These are phyloP conservation scores for Trichonephila clavata DNA, from an alignment of 1,140 invertebrate species.

Conservation along the genomic window DNA sequence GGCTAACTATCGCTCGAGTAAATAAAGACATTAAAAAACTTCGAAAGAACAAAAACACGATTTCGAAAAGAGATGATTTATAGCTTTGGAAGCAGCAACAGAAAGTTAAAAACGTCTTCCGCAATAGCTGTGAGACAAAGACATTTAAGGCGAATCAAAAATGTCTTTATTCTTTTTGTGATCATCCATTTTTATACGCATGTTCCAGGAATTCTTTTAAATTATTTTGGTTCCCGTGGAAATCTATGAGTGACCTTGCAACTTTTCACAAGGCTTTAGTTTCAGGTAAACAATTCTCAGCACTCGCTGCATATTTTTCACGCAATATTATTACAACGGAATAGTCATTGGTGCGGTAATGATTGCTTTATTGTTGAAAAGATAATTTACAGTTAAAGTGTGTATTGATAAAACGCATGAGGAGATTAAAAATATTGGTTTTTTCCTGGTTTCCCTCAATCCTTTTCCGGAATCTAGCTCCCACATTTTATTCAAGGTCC, in stretches of 20 bases:
- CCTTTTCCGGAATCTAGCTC: no score
- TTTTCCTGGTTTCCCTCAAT: not conserved
- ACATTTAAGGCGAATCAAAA: constrained; percentile 7
- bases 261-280: not conserved
- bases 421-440: not conserved
- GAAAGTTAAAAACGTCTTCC: constrained; percentile 24
- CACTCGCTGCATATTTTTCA: not conserved
- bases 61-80: constrained; percentile 26
- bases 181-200: not conserved
- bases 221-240: not conserved
- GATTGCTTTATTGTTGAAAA: not conserved
- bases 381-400: not conserved
- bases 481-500: no score
- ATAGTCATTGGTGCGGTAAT: not conserved
- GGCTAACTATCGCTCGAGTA: constrained; percentile 5
- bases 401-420: not conserved
- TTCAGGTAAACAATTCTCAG: not conserved
- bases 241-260: not conserved
- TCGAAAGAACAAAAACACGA: constrained; percentile 29
- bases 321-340: not conserved
- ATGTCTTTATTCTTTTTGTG: not conserved
- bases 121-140: constrained; percentile 22
- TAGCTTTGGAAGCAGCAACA: not conserved
- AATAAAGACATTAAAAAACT: constrained; percentile 33
- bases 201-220: not conserved